phyloP scores from a whole-genome alignment of 2,888 invertebrate genomes.

The Deladenus siricidicola region DNA sequence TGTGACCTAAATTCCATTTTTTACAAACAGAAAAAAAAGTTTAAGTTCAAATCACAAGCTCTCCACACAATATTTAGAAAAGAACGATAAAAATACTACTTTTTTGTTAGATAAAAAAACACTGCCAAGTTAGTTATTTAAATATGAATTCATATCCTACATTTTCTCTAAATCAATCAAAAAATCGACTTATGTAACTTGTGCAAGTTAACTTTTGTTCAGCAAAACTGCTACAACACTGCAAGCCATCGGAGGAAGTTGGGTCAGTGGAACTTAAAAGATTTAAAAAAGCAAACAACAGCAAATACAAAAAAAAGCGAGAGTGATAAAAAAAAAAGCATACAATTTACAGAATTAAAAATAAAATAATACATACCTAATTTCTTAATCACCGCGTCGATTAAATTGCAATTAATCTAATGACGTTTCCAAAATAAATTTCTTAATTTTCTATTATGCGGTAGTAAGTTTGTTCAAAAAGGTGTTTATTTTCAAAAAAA shows the following conservation, averaged over 20 bases:
- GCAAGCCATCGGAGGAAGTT: background rate
- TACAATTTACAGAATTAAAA: background rate
- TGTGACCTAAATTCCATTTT: constrained; percentile 66
- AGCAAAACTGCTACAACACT: background rate
- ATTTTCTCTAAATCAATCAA: too few relatives aligned
- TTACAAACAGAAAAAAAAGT: too few relatives aligned
- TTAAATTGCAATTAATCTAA: background rate
- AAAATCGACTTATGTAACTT: too few relatives aligned
- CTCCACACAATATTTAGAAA: too few relatives aligned
- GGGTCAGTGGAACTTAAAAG: too few relatives aligned
- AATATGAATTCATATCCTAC: too few relatives aligned
- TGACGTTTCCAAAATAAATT: background rate
- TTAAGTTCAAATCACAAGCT: too few relatives aligned
- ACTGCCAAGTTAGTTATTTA: too few relatives aligned
- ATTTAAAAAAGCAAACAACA: background rate
- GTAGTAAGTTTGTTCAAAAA: too few relatives aligned
- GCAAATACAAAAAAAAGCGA: background rate
- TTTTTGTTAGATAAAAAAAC: too few relatives aligned
- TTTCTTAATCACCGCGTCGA: background rate
- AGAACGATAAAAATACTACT: too few relatives aligned
- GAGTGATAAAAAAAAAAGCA: background rate
- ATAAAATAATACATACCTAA: background rate
- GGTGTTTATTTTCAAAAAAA: background rate
- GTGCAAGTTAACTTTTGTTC: too few relatives aligned
- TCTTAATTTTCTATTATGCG: background rate